A percentile compares a stretch with the other conserved stretches of the same genome.
Evolutionary conservation across 2,113 vertebrate species (phyloP).

Genomic region (Colinus virginianus): DNA sequence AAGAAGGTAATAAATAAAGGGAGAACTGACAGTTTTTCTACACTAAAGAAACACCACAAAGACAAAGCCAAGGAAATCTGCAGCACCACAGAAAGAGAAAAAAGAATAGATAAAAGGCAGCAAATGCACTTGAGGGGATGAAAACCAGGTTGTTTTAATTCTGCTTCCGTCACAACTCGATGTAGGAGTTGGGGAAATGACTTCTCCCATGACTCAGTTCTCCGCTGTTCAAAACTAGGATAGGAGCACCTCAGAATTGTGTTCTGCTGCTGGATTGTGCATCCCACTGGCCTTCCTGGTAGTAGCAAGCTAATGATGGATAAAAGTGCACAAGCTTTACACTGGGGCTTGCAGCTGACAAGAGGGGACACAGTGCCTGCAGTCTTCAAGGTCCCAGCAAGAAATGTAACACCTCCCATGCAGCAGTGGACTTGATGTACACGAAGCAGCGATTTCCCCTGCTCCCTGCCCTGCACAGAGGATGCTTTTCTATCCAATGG

Average conservation of each 20-base stretch:
- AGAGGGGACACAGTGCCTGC: not conserved
- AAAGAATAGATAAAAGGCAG: not conserved
- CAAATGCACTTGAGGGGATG: not conserved
- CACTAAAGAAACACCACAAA: not conserved
- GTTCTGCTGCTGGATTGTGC: not conserved
- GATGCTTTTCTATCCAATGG: not conserved
- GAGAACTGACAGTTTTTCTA: not conserved
- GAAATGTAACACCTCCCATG: not conserved
- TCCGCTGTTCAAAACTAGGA: not conserved
- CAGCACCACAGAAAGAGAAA: not conserved
- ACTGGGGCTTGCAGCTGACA: not conserved
- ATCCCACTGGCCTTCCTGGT: not conserved
- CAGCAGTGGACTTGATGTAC: rapidly evolving
- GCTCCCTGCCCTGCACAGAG: not conserved
- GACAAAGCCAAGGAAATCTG: not conserved
- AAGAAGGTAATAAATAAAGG: not conserved
- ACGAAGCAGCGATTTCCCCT: not conserved
- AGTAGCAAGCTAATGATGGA: not conserved
- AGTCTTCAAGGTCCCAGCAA: not conserved
- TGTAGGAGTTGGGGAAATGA: not conserved
- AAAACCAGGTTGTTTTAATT: not conserved
- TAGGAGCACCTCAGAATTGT: not conserved
- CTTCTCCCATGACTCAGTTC: not conserved
- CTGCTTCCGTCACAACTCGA: not conserved
- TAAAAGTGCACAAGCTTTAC: not conserved